These are phyloP conservation scores for Scleropages formosus DNA, from an alignment of 2,797 vertebrate genomes.

Conservation along the genomic window DNA sequence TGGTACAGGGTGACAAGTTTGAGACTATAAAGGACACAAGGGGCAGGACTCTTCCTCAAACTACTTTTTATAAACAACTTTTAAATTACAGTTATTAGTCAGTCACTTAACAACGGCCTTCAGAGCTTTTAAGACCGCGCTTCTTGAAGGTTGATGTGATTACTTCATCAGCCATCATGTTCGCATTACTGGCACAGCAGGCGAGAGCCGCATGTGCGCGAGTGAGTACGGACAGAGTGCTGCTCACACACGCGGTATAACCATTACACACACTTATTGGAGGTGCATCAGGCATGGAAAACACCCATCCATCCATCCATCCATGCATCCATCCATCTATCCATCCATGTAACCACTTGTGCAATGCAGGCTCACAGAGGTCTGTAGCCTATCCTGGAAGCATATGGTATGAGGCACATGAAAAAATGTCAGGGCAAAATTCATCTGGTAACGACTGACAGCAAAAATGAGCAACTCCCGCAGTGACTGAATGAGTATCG, in stretches of 20 bases:
- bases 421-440: too few species aligned
- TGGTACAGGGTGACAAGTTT: not conserved
- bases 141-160: constrained; percentile 8
- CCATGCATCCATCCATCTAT: too few species aligned
- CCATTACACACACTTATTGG: not conserved
- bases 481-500: too few species aligned
- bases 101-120: constrained; percentile 13
- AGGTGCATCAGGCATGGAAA: too few species aligned
- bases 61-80: constrained; percentile 20
- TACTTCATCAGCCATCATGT: constrained; percentile 18
- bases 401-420: too few species aligned
- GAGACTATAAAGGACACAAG: constrained; percentile 1
- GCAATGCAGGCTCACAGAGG: too few species aligned
- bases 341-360: too few species aligned
- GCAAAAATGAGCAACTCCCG: too few species aligned
- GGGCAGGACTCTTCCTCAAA: constrained; percentile 5
- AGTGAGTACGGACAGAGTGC: not conserved
- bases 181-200: not conserved
- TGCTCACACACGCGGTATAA: constrained; percentile 2
- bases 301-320: too few species aligned
- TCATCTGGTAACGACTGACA: too few species aligned
- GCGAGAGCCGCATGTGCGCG: not conserved
- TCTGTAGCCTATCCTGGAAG: too few species aligned
- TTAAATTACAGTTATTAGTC: constrained; percentile 21
- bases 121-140: constrained; percentile 22